phyloP scores from a whole-genome alignment of 1,140 invertebrate species.

The Apocrypta bakeri region DNA sequence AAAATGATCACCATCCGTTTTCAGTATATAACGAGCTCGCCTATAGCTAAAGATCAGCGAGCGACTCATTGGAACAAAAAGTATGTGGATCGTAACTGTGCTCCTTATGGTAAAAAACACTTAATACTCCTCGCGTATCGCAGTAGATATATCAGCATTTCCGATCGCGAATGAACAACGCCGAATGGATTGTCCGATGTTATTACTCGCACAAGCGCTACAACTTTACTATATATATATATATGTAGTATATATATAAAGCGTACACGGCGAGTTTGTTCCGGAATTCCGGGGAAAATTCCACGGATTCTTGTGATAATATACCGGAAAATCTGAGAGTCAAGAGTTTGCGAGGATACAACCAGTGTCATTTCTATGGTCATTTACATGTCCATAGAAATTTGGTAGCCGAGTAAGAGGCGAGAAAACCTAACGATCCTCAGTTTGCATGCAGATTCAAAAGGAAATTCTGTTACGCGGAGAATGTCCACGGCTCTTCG shows the following conservation, averaged over 20 bases:
- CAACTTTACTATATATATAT: not conserved
- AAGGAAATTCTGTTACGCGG: not conserved
- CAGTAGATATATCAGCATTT: too few relatives aligned
- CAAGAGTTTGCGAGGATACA: too few relatives aligned
- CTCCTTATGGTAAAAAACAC: too few relatives aligned
- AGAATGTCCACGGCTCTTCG: not conserved
- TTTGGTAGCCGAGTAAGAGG: not conserved
- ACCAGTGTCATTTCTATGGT: too few relatives aligned
- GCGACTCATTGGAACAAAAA: not conserved
- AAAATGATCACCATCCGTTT: not conserved
- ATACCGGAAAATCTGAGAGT: not conserved
- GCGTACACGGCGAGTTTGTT: not conserved
- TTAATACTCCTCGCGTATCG: too few relatives aligned
- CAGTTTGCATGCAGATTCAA: not conserved
- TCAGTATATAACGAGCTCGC: not conserved
- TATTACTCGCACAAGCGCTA: not conserved
- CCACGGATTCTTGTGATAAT: not conserved
- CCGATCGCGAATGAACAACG: too few relatives aligned
- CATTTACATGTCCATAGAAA: too few relatives aligned
- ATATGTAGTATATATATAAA: not conserved
- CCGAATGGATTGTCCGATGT: constrained; percentile 18
- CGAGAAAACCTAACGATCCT: not conserved
- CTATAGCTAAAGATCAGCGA: not conserved
- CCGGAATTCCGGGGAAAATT: constrained; percentile 24
- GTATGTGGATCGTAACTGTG: too few relatives aligned